Evolutionary conservation across 2,113 vertebrate species (phyloP).

Genomic region (cattle (Bos taurus)): ARS-UCD2.0 NC_037337.1:63824001-63824500

Average conservation of each 20-base stretch:
- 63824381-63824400: slow-evolving; percentile 68
- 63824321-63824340: slow-evolving; percentile 67
- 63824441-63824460: slow-evolving; percentile 81
- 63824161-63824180: background rate
- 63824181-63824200: background rate
- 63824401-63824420: slow-evolving; percentile 72
- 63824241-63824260: slow-evolving; percentile 16
- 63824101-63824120: background rate
- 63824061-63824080: background rate
- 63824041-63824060: background rate
- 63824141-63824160: background rate
- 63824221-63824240: background rate
- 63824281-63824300: slow-evolving; percentile 36
- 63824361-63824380: slow-evolving; percentile 74
- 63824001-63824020: background rate
- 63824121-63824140: background rate
- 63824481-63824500: slow-evolving; percentile 79
- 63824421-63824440: slow-evolving; percentile 72
- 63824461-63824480: slow-evolving; percentile 79
- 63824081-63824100: too few species aligned
- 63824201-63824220: background rate
- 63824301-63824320: background rate
- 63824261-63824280: slow-evolving; percentile 21
- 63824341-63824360: slow-evolving; percentile 69
- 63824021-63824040: background rate